Conservation (phyloP, 2,797 vertebrate species). For the Diplodus puntazzo region DNA sequence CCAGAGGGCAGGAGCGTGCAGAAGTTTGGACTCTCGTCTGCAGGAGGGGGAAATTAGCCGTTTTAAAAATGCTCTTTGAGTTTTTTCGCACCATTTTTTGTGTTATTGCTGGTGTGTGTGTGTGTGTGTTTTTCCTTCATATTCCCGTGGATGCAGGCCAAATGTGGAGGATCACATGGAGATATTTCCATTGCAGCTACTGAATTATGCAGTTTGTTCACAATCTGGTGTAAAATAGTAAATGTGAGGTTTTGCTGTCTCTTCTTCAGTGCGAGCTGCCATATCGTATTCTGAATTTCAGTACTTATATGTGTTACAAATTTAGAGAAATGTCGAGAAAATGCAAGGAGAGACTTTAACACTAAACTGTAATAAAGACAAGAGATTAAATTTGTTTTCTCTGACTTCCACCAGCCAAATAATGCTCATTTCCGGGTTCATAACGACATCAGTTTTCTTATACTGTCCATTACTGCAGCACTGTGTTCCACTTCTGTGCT, state of each 20-base stretch:
- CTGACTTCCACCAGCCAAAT: too few relatives aligned
- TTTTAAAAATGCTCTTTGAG: too few relatives aligned
- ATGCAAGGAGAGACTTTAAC: not conserved
- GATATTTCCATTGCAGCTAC: conserved; percentile 38
- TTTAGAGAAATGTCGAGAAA: not conserved
- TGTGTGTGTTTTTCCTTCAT: not conserved
- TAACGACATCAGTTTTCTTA: too few relatives aligned
- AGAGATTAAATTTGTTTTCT: too few relatives aligned
- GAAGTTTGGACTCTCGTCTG: conserved; percentile 31
- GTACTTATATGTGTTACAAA: not conserved
- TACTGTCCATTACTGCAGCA: too few relatives aligned
- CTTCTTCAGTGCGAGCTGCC: not conserved
- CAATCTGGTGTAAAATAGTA: not conserved
- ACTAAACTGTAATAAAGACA: not conserved
- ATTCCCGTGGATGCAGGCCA: conserved; percentile 25
- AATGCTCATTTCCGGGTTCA: too few relatives aligned
- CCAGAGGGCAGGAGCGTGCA: conserved; percentile 15
- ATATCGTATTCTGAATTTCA: not conserved
- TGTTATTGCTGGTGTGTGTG: not conserved
- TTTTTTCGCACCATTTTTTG: too few relatives aligned
- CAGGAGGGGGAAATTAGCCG: not conserved
- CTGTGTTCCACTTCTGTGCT: too few relatives aligned
- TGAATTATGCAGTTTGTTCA: conserved; percentile 49
- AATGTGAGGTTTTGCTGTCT: conserved; percentile 10
- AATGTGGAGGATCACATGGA: conserved; percentile 15